These are phyloP conservation scores for Drosophila greeni DNA, from an alignment of 2,888 invertebrate species.

Conservation along the genomic window DNA sequence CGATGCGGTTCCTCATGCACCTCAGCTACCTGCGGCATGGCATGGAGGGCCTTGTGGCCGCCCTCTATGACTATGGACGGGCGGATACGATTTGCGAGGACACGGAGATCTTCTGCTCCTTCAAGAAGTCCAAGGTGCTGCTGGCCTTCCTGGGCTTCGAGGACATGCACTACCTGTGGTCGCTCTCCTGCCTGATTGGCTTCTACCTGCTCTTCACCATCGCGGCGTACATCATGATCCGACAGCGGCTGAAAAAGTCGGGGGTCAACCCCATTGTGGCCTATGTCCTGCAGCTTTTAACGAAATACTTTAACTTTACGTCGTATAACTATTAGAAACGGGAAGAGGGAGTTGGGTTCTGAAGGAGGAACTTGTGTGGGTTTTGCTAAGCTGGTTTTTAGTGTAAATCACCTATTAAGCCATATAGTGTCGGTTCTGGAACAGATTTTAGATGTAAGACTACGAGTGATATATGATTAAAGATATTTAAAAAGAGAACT, in stretches of 20 bases:
- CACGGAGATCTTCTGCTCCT: constrained; percentile 86
- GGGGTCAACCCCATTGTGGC: constrained; percentile 84
- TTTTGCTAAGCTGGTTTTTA: constrained; percentile 12
- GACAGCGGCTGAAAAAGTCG: constrained; percentile 84
- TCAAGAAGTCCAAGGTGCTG: constrained; percentile 86
- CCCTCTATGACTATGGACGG: constrained; percentile 88
- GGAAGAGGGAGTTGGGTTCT: background rate
- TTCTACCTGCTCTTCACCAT: constrained; percentile 86
- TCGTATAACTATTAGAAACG: constrained; percentile 75
- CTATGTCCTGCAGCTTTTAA: constrained; percentile 85
- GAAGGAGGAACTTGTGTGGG: background rate
- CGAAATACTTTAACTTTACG: constrained; percentile 81
- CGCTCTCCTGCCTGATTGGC: constrained; percentile 83
- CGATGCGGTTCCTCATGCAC: constrained; percentile 88
- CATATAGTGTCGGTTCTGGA: constrained; percentile 1
- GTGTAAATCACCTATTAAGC: constrained; percentile 3
- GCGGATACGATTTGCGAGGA: constrained; percentile 86
- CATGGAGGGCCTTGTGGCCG: constrained; percentile 88
- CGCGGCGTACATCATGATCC: constrained; percentile 85
- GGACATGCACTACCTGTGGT: constrained; percentile 84
- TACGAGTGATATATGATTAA: constrained; percentile 17
- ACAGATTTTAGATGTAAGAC: background rate
- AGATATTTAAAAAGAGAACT: background rate
- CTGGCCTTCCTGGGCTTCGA: constrained; percentile 87
- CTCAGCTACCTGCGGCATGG: constrained; percentile 90